Evolutionary conservation across 2,797 vertebrate genomes (phyloP), one percentile per base, ranked within the genome.

Genomic region (Ara ararauna): DNA sequence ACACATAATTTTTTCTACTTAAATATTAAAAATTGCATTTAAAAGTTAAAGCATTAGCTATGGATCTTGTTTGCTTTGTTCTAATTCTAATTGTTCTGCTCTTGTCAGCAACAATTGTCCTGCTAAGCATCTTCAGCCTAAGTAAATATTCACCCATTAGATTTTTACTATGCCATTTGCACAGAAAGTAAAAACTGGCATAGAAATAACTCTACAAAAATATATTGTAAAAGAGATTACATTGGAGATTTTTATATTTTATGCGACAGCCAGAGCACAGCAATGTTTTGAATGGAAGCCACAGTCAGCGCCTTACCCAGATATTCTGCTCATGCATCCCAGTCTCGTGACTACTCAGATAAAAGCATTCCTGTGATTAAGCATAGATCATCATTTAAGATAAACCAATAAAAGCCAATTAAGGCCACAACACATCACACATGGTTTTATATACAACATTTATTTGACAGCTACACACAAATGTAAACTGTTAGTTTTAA

Each of bases 361-460:
- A 64, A 91, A 92, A 72, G 66, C 56, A 91, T 90, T 76, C 60
- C 47, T 58, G 29, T 7, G 50, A 85, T 84, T 68, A 80, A 90
- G 30, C 58, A 72, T 0, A 0, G 32, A 42, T 50, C 61, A 42
- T 24, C 58, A 44, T 61, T 90, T 78, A 78, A 90, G 82, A 77
- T 56, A 91, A 92, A 85, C 70, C 42, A 88, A 45, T 78, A 94
- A 90, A 91, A 88, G 44, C 36, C 79, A 93, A 88, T 87, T 87
- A 91, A 91, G 44, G 54, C 40, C 74, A 90, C 32, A 86, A 34
- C 18, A n/a, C 27, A 60, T 53, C 70, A 84, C 76, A 82, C 13
- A 8, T 13, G 30, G 42, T 54, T 62, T 91, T 79, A 79, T 48
- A 60, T 3, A 73, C 61, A 64, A 27, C 36, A 64, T 56, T 73